Evolutionary conservation across 2,113 vertebrate species (phyloP).

Genomic region (Phaethon lepturus): DNA sequence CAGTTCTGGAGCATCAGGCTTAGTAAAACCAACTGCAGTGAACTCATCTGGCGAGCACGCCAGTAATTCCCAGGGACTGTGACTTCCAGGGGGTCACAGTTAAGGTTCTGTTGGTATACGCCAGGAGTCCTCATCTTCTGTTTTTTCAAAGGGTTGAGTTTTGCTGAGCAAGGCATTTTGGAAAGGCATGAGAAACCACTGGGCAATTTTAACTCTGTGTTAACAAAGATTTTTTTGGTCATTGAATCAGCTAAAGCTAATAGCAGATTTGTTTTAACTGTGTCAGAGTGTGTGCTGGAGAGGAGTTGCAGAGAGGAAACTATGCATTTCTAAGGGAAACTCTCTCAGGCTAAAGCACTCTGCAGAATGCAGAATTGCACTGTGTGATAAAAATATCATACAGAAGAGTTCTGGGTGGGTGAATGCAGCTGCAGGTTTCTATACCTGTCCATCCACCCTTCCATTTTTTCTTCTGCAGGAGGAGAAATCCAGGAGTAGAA

Average conservation of each 20-base stretch:
- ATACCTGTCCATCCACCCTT: not conserved
- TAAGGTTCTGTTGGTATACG: not conserved
- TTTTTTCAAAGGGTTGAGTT: not conserved
- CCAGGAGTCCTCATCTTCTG: not conserved
- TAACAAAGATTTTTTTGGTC: not conserved
- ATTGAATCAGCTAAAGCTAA: not conserved
- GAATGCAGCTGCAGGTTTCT: not conserved
- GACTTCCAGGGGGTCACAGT: not conserved
- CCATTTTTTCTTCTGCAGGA: not conserved
- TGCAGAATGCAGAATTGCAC: not conserved
- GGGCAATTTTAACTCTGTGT: not conserved
- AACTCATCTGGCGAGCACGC: not conserved
- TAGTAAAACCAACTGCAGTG: not conserved
- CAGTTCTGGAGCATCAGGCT: not conserved
- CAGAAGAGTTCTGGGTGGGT: not conserved
- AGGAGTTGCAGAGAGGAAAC: not conserved
- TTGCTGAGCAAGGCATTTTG: constrained; percentile 18
- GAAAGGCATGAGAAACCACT: not conserved
- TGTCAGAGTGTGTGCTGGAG: not conserved
- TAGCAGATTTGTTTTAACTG: not conserved
- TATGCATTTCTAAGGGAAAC: not conserved
- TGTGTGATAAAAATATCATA: not conserved
- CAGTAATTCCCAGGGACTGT: not conserved
- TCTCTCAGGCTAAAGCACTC: not conserved
- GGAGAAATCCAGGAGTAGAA: not conserved